Base-by-base conservation (phyloP, 2,888 invertebrate species). In the Troides aeacus region DNA sequence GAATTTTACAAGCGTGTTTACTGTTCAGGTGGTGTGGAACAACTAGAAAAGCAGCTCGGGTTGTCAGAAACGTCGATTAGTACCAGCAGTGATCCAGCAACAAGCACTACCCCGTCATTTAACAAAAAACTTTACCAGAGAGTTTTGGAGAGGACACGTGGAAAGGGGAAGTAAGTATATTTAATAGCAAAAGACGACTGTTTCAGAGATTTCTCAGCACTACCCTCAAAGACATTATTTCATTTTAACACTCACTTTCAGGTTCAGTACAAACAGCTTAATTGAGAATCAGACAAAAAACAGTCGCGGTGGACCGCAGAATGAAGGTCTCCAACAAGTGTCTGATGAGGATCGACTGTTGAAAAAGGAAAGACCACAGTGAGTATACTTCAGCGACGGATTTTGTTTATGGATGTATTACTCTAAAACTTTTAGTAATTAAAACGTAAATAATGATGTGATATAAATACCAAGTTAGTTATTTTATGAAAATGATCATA, bases 51-150 rank as follows among this genome's bases (percentile, higher is more conserved):
- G 79, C 97, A 97, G 72, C 85, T 97, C 21, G 94, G 84, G 0
- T 76, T 86, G 0, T 89, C 86, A 63, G 93, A 86, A 77, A 73
- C 78, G 1, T 84, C 93, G 0, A 83, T 90, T 0, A 93, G 93
- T 67, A 86, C 89, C 0, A 84, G 84, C 60, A 88, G 90, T 0
- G 85, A 76, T 12, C 80, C 85, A 30, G 83, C 84, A 24, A 88
- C 93, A 12, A 94, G 94, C 0, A 95, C 96, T 0, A 94, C 95
- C 15, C 90, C 95, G 0, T 89, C 94, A 0, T 95, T 96, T 76
- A 96, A 96, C 84, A 95, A 96, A 84, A 95, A 94, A 61, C 89
- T 97, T 1, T 97, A 96, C 80, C 95, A 97, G 79, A 94, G 95
- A 78, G 96, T 97, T 1, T 85, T 97, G 15, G 91, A 92, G 67